These are phyloP conservation scores for Caenorhabditis briggsae DNA, from an alignment of 1,140 invertebrate genomes.

Conservation along the genomic window DNA sequence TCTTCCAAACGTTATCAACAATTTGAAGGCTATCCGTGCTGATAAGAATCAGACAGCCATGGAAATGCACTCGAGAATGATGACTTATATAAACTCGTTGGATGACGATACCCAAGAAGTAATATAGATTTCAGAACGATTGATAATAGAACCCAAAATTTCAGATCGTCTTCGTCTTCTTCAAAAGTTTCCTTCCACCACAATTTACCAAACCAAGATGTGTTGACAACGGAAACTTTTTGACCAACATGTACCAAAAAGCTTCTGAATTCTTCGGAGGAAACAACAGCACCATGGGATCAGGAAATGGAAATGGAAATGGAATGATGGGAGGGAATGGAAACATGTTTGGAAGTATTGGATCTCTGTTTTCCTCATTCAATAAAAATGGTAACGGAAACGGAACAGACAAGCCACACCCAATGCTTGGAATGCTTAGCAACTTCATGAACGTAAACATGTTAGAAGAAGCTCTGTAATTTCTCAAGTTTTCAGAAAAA, in stretches of 20 bases:
- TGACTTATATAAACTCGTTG: constrained; percentile 9
- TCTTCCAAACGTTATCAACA: constrained; percentile 32
- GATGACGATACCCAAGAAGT: constrained; percentile 30
- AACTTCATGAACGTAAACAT: constrained; percentile 21
- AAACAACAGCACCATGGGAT: not conserved
- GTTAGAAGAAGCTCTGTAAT: not conserved
- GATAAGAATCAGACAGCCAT: constrained; percentile 19
- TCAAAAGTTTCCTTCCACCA: constrained; percentile 18
- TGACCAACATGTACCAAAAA: not conserved
- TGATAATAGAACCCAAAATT: not conserved
- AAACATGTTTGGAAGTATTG: not conserved
- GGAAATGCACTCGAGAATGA: constrained; percentile 2
- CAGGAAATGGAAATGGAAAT: not conserved
- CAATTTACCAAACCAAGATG: constrained; percentile 27
- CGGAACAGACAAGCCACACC: not conserved
- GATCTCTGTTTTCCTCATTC: not conserved
- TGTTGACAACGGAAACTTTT: not conserved
- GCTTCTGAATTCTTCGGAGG: constrained; percentile 10
- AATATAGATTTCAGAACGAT: not conserved
- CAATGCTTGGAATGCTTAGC: constrained; percentile 6
- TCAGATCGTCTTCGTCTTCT: constrained; percentile 49
- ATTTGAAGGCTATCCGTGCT: constrained; percentile 24
- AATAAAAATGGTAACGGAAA: constrained; percentile 8
- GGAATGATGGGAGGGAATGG: not conserved
- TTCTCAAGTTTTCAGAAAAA: constrained; percentile 16